These are phyloP conservation scores for Girardinus metallicus DNA, from an alignment of 2,797 vertebrate genomes.

Conservation along the genomic window DNA sequence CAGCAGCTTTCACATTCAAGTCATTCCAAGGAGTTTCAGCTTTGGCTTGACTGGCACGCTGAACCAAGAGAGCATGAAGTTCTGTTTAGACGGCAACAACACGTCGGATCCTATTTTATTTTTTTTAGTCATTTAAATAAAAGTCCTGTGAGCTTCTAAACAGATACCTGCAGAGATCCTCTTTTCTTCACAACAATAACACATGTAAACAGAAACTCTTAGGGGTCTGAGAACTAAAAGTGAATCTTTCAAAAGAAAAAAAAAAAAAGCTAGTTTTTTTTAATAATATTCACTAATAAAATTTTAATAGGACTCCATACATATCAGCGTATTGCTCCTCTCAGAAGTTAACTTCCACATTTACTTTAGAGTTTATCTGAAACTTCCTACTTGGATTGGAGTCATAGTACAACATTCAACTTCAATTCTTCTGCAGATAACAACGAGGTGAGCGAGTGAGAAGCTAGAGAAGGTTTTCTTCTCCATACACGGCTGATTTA, in stretches of 20 bases:
- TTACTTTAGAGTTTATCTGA: not conserved
- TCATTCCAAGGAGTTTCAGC: conserved; percentile 24
- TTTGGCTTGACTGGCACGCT: conserved; percentile 20
- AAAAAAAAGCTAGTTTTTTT: too few species aligned
- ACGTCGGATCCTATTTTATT: not conserved
- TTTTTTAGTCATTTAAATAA: conserved; percentile 17
- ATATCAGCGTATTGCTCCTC: not conserved
- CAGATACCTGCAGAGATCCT: not conserved
- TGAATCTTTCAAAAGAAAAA: not conserved
- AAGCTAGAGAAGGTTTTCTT: not conserved
- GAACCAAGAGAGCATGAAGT: conserved; percentile 16
- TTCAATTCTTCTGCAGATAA: not conserved
- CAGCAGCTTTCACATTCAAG: conserved; percentile 62
- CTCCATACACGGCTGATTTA: too few species aligned
- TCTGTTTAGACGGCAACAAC: conserved; percentile 2
- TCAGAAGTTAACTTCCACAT: not conserved
- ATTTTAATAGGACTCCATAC: not conserved
- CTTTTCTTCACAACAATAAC: not conserved
- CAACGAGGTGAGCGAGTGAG: not conserved
- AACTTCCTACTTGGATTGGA: not conserved
- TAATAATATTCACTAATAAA: not conserved
- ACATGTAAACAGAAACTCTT: conserved; percentile 19
- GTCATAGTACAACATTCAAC: not conserved
- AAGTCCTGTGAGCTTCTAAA: conserved; percentile 4
- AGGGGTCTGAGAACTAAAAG: not conserved